Evolutionary conservation across 2,797 vertebrate species (phyloP), one percentile per base, ranked within the genome.

Genomic region (Crossoptilon crossoptilon): DNA sequence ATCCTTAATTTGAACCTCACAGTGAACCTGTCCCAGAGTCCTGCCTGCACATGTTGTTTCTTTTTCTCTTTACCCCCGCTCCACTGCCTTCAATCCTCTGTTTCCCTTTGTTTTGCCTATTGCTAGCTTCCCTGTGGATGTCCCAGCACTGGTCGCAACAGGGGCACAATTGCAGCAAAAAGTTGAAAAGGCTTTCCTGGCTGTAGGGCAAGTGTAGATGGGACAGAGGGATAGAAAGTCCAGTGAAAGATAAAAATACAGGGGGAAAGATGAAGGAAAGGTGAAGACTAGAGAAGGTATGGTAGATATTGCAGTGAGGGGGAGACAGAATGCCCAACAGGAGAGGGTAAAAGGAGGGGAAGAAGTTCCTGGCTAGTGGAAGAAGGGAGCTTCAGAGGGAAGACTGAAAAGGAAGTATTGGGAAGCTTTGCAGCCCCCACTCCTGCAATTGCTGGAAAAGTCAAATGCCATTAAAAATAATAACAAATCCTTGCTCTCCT

Each of bases 391-490:
- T 76, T 27, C 19, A 82, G 64, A 70, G 64, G 39, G 87, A 93
- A 76, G 60, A 48, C 13, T 33, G 7, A 44, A 21, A 43, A 70
- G 56, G 26, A 91, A 89, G 69, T 74, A 74, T 14, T 19, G 58
- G 84, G 62, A 46, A 53, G 9, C 91, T 95, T 72, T 85, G 19
- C 72, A 77, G 49, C 69, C 69, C 71, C 71, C 24, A 31, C 53
- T 37, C 58, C 64, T 87, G 66, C 72, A 87, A 71, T 77, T 91
- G 41, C 72, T 92, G 81, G 88, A 82, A 49, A 92, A 94, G 78
- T 92, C 53, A 76, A 72, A 68, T 85, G 41, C 69, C 75, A 88
- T 93, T 92, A 94, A 92, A 94, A 87, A 85, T 89, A 91, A 91
- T 68, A 91, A 53, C 60, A 93, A 93, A 87, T 68, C 48, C 33